Conservation (phyloP, 2,113 vertebrate species). For the Trinectes maculatus region DNA sequence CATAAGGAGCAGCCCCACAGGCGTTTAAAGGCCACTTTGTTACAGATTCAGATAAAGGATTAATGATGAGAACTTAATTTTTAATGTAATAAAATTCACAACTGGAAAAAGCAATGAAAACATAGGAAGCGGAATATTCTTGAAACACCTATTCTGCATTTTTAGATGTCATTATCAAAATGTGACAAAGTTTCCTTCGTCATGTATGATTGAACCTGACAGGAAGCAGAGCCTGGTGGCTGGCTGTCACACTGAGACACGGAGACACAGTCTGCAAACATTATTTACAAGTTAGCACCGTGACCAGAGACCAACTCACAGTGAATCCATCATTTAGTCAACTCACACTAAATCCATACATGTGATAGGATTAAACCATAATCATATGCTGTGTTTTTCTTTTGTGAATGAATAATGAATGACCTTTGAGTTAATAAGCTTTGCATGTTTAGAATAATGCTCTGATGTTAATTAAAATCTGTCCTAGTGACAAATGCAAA, state of each 20-base stretch:
- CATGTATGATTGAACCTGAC: constrained; percentile 41
- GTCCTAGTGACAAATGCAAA: constrained; percentile 40
- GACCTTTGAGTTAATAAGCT: constrained; percentile 21
- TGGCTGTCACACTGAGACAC: constrained; percentile 28
- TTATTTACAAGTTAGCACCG: constrained; percentile 11
- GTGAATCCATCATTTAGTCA: constrained; percentile 8
- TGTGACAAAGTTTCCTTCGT: constrained; percentile 28
- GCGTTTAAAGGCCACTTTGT: background rate
- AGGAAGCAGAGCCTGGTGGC: constrained; percentile 36
- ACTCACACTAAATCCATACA: constrained; percentile 9
- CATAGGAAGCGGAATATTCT: background rate
- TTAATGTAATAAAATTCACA: background rate
- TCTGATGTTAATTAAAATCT: no score
- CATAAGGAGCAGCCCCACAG: background rate
- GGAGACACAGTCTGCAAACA: constrained; percentile 8
- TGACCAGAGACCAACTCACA: background rate
- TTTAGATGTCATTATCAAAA: constrained; percentile 27
- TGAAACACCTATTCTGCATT: no score
- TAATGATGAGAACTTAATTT: no score
- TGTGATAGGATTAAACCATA: constrained; percentile 20
- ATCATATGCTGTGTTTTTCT: constrained; percentile 17
- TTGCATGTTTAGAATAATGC: no score
- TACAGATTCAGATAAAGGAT: background rate
- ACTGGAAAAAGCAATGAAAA: rapidly evolving
- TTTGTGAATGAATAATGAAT: constrained; percentile 13